These are phyloP conservation scores for Promerops cafer DNA, from an alignment of 2,113 vertebrate species.

Conservation along the genomic window DNA sequence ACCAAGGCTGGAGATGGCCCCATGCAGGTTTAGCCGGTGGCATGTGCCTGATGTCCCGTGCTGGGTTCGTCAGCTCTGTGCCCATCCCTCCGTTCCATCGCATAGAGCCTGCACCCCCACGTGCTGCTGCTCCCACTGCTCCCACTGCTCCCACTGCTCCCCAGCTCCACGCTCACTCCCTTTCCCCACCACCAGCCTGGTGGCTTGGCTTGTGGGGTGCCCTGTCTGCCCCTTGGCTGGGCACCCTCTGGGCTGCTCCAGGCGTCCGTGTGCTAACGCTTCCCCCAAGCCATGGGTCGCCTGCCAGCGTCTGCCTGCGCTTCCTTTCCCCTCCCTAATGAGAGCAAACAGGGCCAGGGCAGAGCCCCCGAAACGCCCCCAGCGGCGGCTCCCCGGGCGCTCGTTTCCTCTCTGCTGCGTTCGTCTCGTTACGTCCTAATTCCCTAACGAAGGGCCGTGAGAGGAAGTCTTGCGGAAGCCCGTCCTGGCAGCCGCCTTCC, in stretches of 20 bases:
- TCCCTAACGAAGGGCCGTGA: constrained; percentile 31
- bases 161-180: accelerated
- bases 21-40: too few relatives aligned
- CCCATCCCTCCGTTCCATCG: accelerated
- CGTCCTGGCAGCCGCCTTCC: background rate
- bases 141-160: accelerated
- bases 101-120: accelerated
- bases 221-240: background rate
- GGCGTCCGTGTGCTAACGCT: accelerated
- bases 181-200: background rate
- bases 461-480: constrained; percentile 53
- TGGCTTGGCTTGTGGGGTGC: accelerated
- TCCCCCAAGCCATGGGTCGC: accelerated
- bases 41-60: accelerated
- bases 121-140: background rate
- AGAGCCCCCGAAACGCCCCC: background rate
- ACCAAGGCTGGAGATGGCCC: background rate
- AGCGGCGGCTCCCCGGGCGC: background rate
- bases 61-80: background rate
- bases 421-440: background rate
- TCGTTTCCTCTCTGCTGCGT: constrained; percentile 8
- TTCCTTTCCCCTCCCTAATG: background rate
- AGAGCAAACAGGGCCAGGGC: background rate
- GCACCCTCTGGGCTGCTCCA: accelerated
- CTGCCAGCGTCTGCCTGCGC: background rate